Conservation (phyloP, 2,113 vertebrate genomes). For the Thalassoma bifasciatum region DNA sequence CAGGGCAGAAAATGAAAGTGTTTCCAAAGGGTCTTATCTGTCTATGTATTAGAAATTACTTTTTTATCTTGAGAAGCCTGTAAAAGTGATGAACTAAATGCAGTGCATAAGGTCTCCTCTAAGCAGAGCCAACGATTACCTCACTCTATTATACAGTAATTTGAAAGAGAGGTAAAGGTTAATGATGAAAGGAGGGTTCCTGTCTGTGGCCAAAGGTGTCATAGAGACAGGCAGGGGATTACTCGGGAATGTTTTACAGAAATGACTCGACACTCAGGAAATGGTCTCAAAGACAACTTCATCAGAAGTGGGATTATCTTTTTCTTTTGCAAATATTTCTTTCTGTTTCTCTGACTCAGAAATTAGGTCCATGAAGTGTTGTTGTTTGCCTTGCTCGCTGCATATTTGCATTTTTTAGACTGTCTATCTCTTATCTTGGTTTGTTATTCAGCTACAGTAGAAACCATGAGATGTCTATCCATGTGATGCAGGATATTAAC, state of each 20-base stretch:
- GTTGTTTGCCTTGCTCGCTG: background rate
- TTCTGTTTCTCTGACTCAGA: slow-evolving; percentile 1
- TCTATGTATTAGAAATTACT: slow-evolving; percentile 72
- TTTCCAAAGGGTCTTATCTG: slow-evolving; percentile 66
- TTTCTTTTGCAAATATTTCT: background rate
- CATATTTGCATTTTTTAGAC: slow-evolving; percentile 2
- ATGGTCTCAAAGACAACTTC: slow-evolving; percentile 40
- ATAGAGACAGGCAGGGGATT: slow-evolving; percentile 56
- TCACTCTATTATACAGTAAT: slow-evolving; percentile 78
- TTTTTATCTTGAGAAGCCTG: slow-evolving; percentile 69
- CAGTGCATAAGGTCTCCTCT: slow-evolving; percentile 71
- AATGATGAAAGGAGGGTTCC: slow-evolving; percentile 75
- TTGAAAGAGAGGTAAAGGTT: slow-evolving; percentile 81
- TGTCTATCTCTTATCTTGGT: too few relatives aligned
- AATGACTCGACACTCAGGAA: slow-evolving; percentile 48
- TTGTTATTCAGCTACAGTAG: background rate
- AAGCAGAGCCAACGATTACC: slow-evolving; percentile 75
- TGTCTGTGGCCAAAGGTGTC: slow-evolving; percentile 67
- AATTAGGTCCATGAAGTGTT: background rate
- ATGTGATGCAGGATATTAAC: background rate
- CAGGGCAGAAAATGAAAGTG: slow-evolving; percentile 62
- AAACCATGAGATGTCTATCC: background rate
- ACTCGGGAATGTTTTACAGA: slow-evolving; percentile 54
- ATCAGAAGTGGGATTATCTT: slow-evolving; percentile 23
- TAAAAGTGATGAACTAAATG: slow-evolving; percentile 75